Base-by-base conservation (phyloP, 1,140 invertebrate species). In the Triops longicaudatus region DNA sequence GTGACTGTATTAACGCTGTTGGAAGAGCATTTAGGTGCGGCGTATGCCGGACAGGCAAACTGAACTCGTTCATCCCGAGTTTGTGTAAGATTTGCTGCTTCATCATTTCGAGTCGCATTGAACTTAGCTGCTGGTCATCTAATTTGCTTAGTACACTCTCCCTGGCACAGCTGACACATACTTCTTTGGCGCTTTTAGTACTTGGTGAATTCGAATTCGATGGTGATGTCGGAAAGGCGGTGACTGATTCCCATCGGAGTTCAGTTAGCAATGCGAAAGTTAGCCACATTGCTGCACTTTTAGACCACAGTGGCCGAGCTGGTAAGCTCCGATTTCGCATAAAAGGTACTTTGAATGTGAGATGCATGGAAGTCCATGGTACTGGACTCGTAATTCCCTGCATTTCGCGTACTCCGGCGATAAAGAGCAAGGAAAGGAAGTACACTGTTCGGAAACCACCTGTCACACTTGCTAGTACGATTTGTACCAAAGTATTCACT, bases 51-150 rank as follows among this genome's bases (percentile, higher is more conserved):
- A 87, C 87, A 1, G 88, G 86, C 72, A 87, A 86, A 9, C 92
- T 92, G 78, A 89, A 90, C 81, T 90, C 89, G 72, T 88, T 91
- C 1, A 94, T 82, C 77, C 91, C 83, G 72, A 94, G 81, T 82
- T 93, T 93, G 82, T 89, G 90, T 74, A 94, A 82, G 22, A 94
- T 93, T 83, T 93, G 91, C 80, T 92, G 88, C 81, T 93, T 93
- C 11, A 93, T 91, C 78, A 91, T 91, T 82, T 93, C 91, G 50
- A 93, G 88, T 75, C 91, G 83, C 22, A 89, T 80, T n/a, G 85
- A 86, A 0, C 86, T 88, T 11, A 90, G 82, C 9, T 80, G 79
- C 26, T 76, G 41, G 3, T 76, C 75, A 14, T 78, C 73, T 22
- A 78, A 17, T 17, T 26, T 73, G 17, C 37, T 37, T 28, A 76